These are phyloP conservation scores for Lucilia sericata DNA, from an alignment of 1,140 invertebrate genomes.

Conservation along the genomic window DNA sequence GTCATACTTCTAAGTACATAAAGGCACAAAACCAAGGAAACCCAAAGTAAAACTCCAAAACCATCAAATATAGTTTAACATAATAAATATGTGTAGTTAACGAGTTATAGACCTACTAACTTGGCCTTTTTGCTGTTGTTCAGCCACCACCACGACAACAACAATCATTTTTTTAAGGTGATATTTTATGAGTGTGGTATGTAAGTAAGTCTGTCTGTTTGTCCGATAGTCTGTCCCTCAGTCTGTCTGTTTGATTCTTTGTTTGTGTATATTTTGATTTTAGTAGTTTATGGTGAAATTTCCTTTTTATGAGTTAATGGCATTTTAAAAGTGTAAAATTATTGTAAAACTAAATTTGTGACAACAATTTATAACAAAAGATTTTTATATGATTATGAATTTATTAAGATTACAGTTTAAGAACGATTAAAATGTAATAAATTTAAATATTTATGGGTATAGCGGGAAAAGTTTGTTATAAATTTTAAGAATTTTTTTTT, in stretches of 20 bases:
- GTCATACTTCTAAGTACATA: conserved; percentile 13
- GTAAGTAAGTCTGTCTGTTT: neutral
- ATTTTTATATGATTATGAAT: neutral
- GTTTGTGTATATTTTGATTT: neutral
- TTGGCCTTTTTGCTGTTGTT: conserved; percentile 13
- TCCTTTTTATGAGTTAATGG: conserved; percentile 14
- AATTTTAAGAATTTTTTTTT: neutral
- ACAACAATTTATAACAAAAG: neutral
- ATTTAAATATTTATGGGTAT: neutral
- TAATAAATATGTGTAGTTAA: conserved; percentile 29
- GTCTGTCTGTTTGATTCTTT: neutral
- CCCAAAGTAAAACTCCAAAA: neutral
- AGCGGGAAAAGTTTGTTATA: neutral
- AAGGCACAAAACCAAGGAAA: neutral
- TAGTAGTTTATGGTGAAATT: neutral
- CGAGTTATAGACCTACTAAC: conserved; percentile 23
- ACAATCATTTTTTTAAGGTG: conserved; percentile 1
- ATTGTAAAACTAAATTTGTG: conserved; percentile 3
- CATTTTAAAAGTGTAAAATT: conserved; percentile 29
- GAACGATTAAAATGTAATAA: neutral
- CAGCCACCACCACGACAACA: neutral
- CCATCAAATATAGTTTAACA: conserved; percentile 27
- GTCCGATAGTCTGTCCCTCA: neutral
- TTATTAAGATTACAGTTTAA: neutral
- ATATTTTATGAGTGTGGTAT: conserved; percentile 20